Conservation (phyloP, 2,797 vertebrate species). For the Crocodylus rhombifer region DNA sequence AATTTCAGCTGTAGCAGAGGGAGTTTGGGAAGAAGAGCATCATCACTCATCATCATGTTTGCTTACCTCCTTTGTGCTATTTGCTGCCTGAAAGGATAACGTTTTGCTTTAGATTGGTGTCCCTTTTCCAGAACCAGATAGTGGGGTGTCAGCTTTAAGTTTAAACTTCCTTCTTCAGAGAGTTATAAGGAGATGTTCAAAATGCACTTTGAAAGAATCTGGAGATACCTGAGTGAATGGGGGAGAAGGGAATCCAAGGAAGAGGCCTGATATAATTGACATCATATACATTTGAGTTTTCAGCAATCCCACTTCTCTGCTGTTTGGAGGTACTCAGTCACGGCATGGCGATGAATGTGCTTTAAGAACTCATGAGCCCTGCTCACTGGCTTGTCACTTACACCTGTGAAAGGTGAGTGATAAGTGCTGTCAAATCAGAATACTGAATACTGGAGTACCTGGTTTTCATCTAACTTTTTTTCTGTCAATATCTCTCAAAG, state of each 20-base stretch:
- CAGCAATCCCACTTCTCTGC: not conserved
- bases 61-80: conserved; percentile 1
- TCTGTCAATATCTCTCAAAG: not conserved
- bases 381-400: not conserved
- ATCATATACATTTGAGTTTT: not conserved
- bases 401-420: not conserved
- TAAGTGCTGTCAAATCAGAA: not conserved
- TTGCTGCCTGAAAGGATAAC: conserved; percentile 33
- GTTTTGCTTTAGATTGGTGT: not conserved
- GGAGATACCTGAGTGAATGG: not conserved
- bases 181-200: conserved; percentile 14
- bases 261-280: not conserved
- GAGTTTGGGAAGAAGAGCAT: not conserved
- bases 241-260: not conserved
- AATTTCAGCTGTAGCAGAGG: conserved; percentile 29
- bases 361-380: not conserved
- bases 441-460: not conserved
- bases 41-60: conserved; percentile 11
- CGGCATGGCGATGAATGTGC: not conserved
- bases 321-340: not conserved
- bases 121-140: not conserved
- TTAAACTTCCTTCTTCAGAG: not conserved
- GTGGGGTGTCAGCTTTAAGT: not conserved
- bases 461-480: not conserved
- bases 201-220: not conserved